Evolutionary conservation across 2,113 vertebrate genomes (phyloP), one percentile per base, ranked within the genome.

Genomic region (Mionectes macconnelli): DNA sequence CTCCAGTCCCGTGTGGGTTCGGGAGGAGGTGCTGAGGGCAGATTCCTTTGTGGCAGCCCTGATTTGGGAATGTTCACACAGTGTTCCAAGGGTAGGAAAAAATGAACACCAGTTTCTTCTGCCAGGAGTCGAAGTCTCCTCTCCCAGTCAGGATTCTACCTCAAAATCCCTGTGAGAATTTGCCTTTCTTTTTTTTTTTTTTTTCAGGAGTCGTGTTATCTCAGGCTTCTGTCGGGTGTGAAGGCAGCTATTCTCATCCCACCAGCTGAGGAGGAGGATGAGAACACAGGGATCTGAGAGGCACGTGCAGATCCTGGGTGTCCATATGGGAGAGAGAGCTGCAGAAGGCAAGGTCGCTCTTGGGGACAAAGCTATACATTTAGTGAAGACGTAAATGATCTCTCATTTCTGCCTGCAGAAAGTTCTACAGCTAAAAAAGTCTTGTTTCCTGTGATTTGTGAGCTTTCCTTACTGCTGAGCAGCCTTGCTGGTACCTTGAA

Each of bases 1-100:
- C 68, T 62, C 25, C 0, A n/a, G 60, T 4, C 59, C 0, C 9
- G 59, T 5, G 82, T 6, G 77, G 14, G 2, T 0, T n/a, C 40
- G 4, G 69, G 74, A 55, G 62, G 64, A 44, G 50, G 35, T 2
- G 53, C 73, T 37, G 93, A 37, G 80, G 44, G 52, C 50, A 82
- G 70, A 4, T 20, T 63, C 42, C 78, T 84, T 13, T 45, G 69
- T 4, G 7, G 37, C 42, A 62, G 49, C 8, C 12, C 66, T 7
- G 5, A 52, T 45, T 79, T 64, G 90, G 81, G 77, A 86, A 55
- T 1, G 27, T 24, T 28, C 40, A 30, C 2, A 1, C 33, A 21
- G 23, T 1, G 75, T 66, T 86, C 90, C 87, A 52, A 55, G 45
- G n/a, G 30, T 2, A n/a, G 74, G 70, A 39, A 72, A 85, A 67